A percentile compares a stretch with the other conserved stretches of the same genome.
These are phyloP conservation scores for Piaya cayana DNA, from an alignment of 2,113 vertebrate genomes.

Conservation along the genomic window DNA sequence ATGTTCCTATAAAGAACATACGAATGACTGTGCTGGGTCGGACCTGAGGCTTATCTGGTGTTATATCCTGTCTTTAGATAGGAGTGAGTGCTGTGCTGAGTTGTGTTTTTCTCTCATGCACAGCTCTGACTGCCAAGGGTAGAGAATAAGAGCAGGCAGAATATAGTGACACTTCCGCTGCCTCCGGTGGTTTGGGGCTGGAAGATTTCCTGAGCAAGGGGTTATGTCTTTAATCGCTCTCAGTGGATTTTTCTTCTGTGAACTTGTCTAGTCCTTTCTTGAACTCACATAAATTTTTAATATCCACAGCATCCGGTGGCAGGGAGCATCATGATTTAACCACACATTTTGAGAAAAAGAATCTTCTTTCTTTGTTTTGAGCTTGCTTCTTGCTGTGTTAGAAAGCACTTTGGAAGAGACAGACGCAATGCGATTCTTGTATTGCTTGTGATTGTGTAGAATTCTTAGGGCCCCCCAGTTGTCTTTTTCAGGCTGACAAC, in stretches of 20 bases:
- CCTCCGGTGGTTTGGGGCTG: background rate
- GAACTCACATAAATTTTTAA: background rate
- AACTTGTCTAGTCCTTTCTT: background rate
- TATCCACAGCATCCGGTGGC: background rate
- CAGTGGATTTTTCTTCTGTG: constrained; percentile 1
- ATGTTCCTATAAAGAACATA: background rate
- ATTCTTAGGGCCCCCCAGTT: background rate
- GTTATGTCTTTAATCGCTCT: constrained; percentile 15
- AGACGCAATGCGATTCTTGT: background rate
- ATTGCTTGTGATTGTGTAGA: background rate
- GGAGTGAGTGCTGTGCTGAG: background rate
- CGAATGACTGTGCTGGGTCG: background rate
- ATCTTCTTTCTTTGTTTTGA: background rate
- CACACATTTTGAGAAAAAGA: background rate
- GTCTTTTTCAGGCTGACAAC: background rate
- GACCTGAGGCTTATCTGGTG: background rate
- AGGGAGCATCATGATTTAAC: background rate
- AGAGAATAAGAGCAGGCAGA: background rate
- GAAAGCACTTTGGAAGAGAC: background rate
- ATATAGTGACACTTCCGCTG: background rate
- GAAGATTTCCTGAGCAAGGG: constrained; percentile 1
- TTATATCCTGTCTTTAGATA: background rate
- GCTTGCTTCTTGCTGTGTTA: background rate
- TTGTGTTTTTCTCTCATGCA: background rate
- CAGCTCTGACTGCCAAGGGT: background rate